phyloP scores from a whole-genome alignment of 1,140 invertebrate genomes.

The Drosophila pallidifrons region DNA sequence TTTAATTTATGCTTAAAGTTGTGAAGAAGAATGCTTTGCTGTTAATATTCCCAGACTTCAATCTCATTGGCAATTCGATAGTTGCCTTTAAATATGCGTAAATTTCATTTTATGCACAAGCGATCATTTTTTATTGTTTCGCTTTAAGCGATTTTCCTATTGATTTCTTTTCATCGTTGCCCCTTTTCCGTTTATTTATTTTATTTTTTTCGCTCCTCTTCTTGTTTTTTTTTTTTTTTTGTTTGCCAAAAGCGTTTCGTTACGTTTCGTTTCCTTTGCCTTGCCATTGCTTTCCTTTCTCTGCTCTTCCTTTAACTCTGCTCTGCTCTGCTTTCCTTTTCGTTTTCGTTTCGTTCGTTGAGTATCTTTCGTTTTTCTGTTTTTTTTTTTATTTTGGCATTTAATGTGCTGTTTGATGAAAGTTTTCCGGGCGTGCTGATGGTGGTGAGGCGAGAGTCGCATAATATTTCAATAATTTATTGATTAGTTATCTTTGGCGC shows the following conservation, averaged over 20 bases:
- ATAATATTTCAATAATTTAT: conserved; percentile 59
- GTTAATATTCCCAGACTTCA: neutral
- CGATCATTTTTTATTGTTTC: conserved; percentile 25
- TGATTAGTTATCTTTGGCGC: conserved; percentile 57
- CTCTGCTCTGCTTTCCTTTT: no score
- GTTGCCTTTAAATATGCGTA: conserved; percentile 4
- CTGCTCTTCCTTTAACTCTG: no score
- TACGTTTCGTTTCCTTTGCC: neutral
- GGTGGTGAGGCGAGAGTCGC: neutral
- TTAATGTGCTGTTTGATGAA: conserved; percentile 33
- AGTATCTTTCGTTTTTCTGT: neutral
- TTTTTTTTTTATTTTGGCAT: neutral
- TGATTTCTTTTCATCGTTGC: conserved; percentile 13
- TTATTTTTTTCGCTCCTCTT: neutral
- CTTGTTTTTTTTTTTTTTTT: neutral
- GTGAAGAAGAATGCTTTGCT: no score
- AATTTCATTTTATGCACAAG: conserved; percentile 14
- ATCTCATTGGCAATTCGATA: neutral
- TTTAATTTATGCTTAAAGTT: no score
- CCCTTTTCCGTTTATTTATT: conserved; percentile 1
- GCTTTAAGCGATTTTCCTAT: conserved; percentile 19
- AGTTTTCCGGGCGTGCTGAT: conserved; percentile 8
- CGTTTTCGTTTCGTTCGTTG: neutral
- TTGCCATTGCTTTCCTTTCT: no score
- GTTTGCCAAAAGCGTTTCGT: neutral